Evolutionary conservation across 2,797 vertebrate genomes (phyloP), one percentile per base, ranked within the genome.

Genomic region (Aselliscus stoliczkanus): DNA sequence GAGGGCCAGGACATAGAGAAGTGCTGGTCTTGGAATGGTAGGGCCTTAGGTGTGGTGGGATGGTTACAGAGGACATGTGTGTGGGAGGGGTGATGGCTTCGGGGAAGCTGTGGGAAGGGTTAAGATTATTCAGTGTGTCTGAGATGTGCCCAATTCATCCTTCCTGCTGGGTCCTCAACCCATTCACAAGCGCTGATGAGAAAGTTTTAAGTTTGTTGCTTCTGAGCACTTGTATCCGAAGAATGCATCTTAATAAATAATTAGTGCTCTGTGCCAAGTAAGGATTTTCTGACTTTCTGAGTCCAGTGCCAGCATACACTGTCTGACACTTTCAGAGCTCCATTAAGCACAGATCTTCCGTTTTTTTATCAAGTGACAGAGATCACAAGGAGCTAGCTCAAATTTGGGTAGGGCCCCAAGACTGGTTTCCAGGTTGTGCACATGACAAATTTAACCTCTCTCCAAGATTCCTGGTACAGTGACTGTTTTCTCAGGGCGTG

Each of bases 31-130:
- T 15, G 47, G 39, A 31, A 75, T 0, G 39, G 17, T 8, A 67
- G n/a, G 69, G 11, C 9, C 4, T 18, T 1, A 14, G 34, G 23
- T 8, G 0, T 23, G 50, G 12, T 15, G 5, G 47, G 11, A 6
- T 31, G 25, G 18, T 44, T 15, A 5, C 4, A 67, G 39, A 47
- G 54, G 31, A 20, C 7, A 44, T 47, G 23, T n/a, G 17, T 10
- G 27, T 8, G 13, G 7, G 42, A 44, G 18, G 85, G 37, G 44
- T 20, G 5, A 64, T 13, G 27, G 21, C 58, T 67, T 34, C 27
- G 18, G 70, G n/a, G 17, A 44, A 44, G 18, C 52, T 73, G 29
- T 29, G 39, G 21, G 47, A 10, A 67, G 23, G 37, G 25, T 73
- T 3, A 21, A 34, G 56, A 27, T 47, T 25, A 39, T 54, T 83